phyloP scores from a whole-genome alignment of 2,888 invertebrate genomes.

The Mayetiola destructor region DNA sequence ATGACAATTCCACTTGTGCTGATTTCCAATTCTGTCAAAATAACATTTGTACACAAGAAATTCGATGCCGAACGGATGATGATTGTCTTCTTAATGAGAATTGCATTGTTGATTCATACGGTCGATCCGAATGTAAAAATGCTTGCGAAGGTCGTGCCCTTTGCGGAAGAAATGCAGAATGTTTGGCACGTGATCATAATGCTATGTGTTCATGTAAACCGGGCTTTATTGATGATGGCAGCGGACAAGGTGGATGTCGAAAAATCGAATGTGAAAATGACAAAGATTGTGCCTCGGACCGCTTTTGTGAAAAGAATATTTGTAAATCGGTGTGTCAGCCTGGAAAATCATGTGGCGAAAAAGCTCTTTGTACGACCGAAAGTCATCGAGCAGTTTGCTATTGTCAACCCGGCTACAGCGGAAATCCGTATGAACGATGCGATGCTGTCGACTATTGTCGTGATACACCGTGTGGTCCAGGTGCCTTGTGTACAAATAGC shows the following conservation, averaged over 20 bases:
- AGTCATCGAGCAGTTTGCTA: slow-evolving; percentile 64
- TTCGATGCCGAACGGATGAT: slow-evolving; percentile 53
- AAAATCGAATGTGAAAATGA: slow-evolving; percentile 60
- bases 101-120: slow-evolving; percentile 51
- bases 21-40: slow-evolving; percentile 72
- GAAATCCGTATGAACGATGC: slow-evolving; percentile 59
- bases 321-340: slow-evolving; percentile 77
- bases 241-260: slow-evolving; percentile 64
- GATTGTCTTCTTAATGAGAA: slow-evolving; percentile 63
- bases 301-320: slow-evolving; percentile 65
- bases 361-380: slow-evolving; percentile 73
- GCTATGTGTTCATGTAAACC: slow-evolving; percentile 62
- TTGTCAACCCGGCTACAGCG: slow-evolving; percentile 78
- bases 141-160: slow-evolving; percentile 55
- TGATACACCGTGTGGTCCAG: slow-evolving; percentile 62
- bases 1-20: slow-evolving; percentile 64
- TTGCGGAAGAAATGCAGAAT: slow-evolving; percentile 73
- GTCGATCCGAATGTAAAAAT: slow-evolving; percentile 60
- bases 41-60: slow-evolving; percentile 70
- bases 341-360: slow-evolving; percentile 69
- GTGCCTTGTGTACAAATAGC: slow-evolving; percentile 64
- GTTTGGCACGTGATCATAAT: slow-evolving; percentile 55
- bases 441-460: slow-evolving; percentile 63
- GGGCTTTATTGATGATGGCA: slow-evolving; percentile 70
- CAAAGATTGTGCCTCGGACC: slow-evolving; percentile 63